Percentiles rank a stretch among this genome's conserved stretches.
These are phyloP conservation scores for Leptinotarsa peninsularis DNA, from an alignment of 2,888 invertebrate species.

Conservation along the genomic window DNA sequence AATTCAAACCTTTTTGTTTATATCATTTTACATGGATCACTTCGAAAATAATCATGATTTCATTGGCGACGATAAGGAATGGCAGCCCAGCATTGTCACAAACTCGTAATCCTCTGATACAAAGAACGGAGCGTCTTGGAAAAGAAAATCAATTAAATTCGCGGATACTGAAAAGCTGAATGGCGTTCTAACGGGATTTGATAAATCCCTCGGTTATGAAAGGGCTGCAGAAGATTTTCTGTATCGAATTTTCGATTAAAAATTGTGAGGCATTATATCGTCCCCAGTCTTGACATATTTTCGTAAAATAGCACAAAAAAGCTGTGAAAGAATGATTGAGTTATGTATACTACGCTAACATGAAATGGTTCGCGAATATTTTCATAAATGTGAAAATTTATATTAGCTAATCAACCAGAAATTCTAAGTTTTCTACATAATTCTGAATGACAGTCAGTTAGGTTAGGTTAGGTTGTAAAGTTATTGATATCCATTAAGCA, in stretches of 20 bases:
- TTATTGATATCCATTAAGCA: too few species aligned
- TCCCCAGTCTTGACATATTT: conserved; percentile 9
- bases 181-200: conserved; percentile 23
- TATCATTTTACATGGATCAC: not conserved
- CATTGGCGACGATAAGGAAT: not conserved
- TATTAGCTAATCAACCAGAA: not conserved
- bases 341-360: not conserved
- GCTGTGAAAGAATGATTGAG: not conserved
- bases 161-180: conserved; percentile 8
- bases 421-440: not conserved
- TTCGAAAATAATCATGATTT: not conserved
- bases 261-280: not conserved
- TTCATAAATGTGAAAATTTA: not conserved
- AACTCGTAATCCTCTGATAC: conserved; percentile 10
- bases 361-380: not conserved
- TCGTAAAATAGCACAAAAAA: not conserved
- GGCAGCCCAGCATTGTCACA: conserved; percentile 5
- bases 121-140: not conserved
- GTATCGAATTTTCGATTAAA: conserved; percentile 20
- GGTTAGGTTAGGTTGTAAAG: too few species aligned
- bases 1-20: too few species aligned
- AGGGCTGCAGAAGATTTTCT: conserved; percentile 14
- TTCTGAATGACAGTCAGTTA: too few species aligned
- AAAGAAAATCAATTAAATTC: conserved; percentile 24
- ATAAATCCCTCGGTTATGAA: conserved; percentile 19